Conservation (phyloP, 2,888 invertebrate genomes). For the Caenorhabditis afra region DNA sequence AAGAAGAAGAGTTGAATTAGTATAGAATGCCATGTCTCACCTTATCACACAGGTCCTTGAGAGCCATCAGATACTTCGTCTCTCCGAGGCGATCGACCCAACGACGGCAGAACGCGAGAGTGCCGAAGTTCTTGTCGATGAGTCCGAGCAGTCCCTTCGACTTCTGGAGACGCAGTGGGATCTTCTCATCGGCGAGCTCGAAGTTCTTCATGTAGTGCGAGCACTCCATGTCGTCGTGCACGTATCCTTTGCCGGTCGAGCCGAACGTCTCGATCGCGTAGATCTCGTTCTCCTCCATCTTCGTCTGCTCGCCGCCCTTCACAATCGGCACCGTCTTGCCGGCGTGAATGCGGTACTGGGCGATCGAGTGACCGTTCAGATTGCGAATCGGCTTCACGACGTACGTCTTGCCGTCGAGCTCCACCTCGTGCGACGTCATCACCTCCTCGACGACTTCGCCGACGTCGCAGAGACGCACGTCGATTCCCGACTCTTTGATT, state of each 20-base stretch:
- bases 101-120: constrained; percentile 97
- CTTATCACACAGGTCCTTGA: constrained; percentile 98
- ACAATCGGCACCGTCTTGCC: constrained; percentile 99
- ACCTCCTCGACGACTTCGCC: constrained; percentile 96
- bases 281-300: constrained; percentile 90
- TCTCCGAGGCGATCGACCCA: constrained; percentile 98
- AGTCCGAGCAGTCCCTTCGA: constrained; percentile 92
- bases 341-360: constrained; percentile 91
- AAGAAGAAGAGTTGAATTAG: background rate
- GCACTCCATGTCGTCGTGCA: constrained; percentile 99
- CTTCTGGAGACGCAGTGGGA: constrained; percentile 91
- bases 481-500: constrained; percentile 94
- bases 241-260: constrained; percentile 90
- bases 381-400: constrained; percentile 96
- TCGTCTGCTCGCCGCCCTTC: constrained; percentile 95
- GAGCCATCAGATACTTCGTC: constrained; percentile 96
- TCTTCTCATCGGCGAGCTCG: constrained; percentile 87
- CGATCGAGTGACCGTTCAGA: constrained; percentile 98
- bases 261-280: constrained; percentile 99
- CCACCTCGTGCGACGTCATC: constrained; percentile 99
- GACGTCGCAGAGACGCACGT: constrained; percentile 96
- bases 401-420: constrained; percentile 95
- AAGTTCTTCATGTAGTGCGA: constrained; percentile 99
- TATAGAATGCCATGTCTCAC: constrained; percentile 23
- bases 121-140: constrained; percentile 97